phyloP scores from a whole-genome alignment of 2,888 invertebrate species.

The Phania funesta region DNA sequence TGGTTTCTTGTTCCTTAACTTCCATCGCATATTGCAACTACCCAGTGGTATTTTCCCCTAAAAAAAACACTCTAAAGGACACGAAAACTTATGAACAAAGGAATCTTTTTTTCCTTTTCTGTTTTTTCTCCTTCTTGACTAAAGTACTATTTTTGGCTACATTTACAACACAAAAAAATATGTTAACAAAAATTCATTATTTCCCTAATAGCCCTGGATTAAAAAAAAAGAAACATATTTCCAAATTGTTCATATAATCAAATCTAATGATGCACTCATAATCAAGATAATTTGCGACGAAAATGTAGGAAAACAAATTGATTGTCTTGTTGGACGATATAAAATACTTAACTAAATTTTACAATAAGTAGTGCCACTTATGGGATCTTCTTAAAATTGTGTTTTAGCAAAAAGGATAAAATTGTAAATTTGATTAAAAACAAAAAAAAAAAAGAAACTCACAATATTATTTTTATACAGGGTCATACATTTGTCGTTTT shows the following conservation, averaged over 20 bases:
- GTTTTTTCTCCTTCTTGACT: slow-evolving; percentile 13
- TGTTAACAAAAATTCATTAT: slow-evolving; percentile 43
- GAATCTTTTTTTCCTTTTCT: too few relatives aligned
- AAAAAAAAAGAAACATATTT: neutral
- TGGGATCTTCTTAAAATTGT: neutral
- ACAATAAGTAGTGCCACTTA: neutral
- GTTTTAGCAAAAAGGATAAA: too few relatives aligned
- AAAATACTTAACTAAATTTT: neutral
- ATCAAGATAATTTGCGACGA: slow-evolving; percentile 9
- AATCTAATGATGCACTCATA: slow-evolving; percentile 36
- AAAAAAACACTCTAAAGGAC: slow-evolving; percentile 27
- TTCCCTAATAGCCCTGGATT: slow-evolving; percentile 30
- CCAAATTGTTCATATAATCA: slow-evolving; percentile 32
- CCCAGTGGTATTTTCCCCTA: slow-evolving; percentile 34
- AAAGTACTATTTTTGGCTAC: neutral
- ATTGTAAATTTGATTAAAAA: too few relatives aligned
- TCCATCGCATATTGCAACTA: neutral
- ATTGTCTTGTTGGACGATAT: neutral
- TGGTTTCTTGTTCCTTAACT: neutral
- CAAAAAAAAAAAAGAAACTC: too few relatives aligned
- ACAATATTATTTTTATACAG: too few relatives aligned
- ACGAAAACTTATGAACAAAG: slow-evolving; percentile 34
- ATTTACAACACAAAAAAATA: slow-evolving; percentile 21
- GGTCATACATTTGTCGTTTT: too few relatives aligned
- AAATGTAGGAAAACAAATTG: neutral